Percentiles rank a stretch among this genome's conserved stretches.
Evolutionary conservation across 2,113 vertebrate species (phyloP).

Genomic region (Barbus barbus): DNA sequence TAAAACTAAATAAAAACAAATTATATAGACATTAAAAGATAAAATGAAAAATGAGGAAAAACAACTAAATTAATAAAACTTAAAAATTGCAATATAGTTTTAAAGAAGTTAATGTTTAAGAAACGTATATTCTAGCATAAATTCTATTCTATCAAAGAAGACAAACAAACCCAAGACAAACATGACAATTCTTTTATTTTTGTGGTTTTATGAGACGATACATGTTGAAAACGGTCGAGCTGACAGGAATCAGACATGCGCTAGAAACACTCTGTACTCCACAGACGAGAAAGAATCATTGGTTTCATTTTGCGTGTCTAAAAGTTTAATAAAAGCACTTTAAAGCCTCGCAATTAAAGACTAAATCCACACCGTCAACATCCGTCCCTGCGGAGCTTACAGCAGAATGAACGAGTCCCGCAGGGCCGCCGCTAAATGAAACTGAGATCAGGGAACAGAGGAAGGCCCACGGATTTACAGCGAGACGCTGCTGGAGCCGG

Average conservation of each 20-base stretch:
- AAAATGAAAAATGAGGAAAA: too few species aligned
- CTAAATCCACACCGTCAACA: slow-evolving; percentile 5
- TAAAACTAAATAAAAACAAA: too few species aligned
- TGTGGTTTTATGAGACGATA: neutral
- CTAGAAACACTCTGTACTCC: neutral
- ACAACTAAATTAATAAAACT: too few species aligned
- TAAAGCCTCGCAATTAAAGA: slow-evolving; percentile 16
- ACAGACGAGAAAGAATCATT: slow-evolving; percentile 9
- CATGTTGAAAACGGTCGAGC: neutral
- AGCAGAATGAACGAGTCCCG: neutral
- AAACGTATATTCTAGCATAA: too few species aligned
- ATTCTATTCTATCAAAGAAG: neutral
- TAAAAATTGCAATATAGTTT: too few species aligned
- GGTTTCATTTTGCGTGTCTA: neutral
- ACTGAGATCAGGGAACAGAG: neutral
- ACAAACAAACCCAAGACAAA: neutral
- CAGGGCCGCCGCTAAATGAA: neutral
- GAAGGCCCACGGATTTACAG: neutral
- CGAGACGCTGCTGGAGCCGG: neutral
- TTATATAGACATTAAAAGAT: too few species aligned
- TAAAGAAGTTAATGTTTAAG: too few species aligned
- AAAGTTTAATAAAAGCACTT: slow-evolving; percentile 1
- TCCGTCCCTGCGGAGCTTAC: neutral
- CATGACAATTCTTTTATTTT: neutral
- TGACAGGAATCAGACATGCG: neutral